Conservation (phyloP, 1,140 invertebrate genomes). For the Sitobion miscanthi region DNA sequence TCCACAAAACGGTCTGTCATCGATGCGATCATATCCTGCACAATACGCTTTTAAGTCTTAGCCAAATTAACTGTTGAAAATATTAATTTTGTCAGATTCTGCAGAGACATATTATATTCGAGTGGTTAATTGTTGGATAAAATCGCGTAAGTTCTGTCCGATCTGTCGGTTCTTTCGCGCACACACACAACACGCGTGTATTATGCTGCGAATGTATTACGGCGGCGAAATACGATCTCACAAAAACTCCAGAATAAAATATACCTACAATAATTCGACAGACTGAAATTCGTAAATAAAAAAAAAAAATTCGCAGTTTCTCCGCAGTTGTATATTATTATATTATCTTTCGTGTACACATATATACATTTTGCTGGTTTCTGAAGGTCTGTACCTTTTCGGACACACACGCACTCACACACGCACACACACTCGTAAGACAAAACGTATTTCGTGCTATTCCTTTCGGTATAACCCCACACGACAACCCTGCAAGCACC, state of each 20-base stretch:
- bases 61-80: neutral
- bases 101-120: neutral
- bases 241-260: neutral
- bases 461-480: neutral
- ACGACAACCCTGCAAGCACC: neutral
- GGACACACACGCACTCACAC: neutral
- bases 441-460: conserved; percentile 26
- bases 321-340: neutral
- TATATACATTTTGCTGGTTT: neutral
- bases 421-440: neutral
- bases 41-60: neutral
- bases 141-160: neutral
- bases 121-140: neutral
- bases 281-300: neutral
- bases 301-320: neutral
- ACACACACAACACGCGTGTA: neutral
- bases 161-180: neutral
- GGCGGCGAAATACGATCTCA: neutral
- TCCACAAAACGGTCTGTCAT: neutral
- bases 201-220: neutral
- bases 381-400: conserved; percentile 18
- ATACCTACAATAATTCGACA: neutral
- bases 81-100: neutral
- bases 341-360: neutral
- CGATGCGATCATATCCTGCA: neutral